These are phyloP conservation scores for Hymenopus coronatus DNA, from an alignment of 2,888 invertebrate genomes.

Conservation along the genomic window DNA sequence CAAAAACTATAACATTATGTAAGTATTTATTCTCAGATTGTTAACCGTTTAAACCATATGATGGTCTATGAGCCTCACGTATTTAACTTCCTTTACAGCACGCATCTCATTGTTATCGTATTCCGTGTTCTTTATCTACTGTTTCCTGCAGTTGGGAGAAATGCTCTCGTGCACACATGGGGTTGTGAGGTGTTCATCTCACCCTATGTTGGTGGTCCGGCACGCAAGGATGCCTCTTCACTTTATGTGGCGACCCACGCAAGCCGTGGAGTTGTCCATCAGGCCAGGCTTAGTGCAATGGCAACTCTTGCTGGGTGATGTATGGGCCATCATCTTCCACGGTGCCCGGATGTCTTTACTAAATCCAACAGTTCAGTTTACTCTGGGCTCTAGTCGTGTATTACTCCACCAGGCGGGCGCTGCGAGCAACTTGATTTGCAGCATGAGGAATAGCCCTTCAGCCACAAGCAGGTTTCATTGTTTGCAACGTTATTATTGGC, in stretches of 20 bases:
- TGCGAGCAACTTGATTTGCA: neutral
- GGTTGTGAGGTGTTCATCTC: neutral
- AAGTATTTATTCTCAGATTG: no score
- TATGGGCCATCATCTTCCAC: neutral
- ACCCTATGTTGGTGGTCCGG: neutral
- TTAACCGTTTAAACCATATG: no score
- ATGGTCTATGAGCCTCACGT: neutral
- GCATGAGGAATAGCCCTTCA: neutral
- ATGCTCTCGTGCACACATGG: neutral
- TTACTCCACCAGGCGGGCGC: neutral
- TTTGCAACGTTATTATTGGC: no score
- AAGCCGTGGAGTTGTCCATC: neutral
- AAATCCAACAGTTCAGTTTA: neutral
- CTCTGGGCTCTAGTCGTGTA: neutral
- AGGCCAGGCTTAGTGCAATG: neutral
- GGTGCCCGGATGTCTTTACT: neutral
- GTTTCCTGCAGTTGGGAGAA: neutral
- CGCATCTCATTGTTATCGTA: neutral
- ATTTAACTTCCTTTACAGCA: neutral
- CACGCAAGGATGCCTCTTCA: neutral
- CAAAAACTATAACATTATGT: no score
- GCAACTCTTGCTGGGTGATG: neutral
- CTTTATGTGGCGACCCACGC: neutral
- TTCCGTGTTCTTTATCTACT: neutral
- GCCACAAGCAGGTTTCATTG: no score